Percentiles rank a stretch among this genome's conserved stretches.
Evolutionary conservation across 2,888 invertebrate genomes (phyloP).

Genomic region (Xiphydria camelus): DNA sequence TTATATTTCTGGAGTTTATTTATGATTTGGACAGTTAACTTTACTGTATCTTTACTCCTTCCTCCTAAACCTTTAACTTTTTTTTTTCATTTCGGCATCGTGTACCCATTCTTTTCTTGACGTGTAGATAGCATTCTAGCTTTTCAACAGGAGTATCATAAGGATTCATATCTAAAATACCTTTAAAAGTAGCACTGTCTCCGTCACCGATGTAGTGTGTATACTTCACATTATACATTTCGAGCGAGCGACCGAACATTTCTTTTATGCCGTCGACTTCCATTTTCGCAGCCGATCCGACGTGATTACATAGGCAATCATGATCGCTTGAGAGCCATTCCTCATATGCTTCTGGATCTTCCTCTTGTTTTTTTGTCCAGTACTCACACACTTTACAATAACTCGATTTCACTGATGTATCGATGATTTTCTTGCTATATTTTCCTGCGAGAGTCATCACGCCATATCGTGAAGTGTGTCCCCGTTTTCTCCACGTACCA

Average conservation of each 20-base stretch:
- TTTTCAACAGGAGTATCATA: slow-evolving; percentile 17
- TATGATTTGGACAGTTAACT: slow-evolving; percentile 15
- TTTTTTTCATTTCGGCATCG: slow-evolving; percentile 16
- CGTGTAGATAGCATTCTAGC: slow-evolving; percentile 10
- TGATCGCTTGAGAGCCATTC: too few relatives aligned
- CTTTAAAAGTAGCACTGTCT: slow-evolving; percentile 25
- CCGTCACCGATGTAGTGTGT: slow-evolving; percentile 27
- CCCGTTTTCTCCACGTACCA: slow-evolving; percentile 24
- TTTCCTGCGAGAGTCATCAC: slow-evolving; percentile 22
- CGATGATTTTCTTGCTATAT: slow-evolving; percentile 19
- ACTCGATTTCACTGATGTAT: slow-evolving; percentile 19
- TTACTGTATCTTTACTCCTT: slow-evolving; percentile 13
- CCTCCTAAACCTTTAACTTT: too few relatives aligned
- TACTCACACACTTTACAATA: slow-evolving; percentile 19
- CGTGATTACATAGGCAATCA: slow-evolving; percentile 20
- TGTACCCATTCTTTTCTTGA: slow-evolving; percentile 13
- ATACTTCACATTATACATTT: slow-evolving; percentile 17
- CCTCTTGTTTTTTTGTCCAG: slow-evolving; percentile 7
- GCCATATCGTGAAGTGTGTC: slow-evolving; percentile 25
- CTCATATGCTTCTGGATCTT: slow-evolving; percentile 15
- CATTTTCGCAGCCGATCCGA: slow-evolving; percentile 25
- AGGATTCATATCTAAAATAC: slow-evolving; percentile 11
- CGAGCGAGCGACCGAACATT: slow-evolving; percentile 22
- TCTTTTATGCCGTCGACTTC: slow-evolving; percentile 23
- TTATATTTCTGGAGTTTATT: slow-evolving; percentile 19